phyloP scores from a whole-genome alignment of 2,888 invertebrate genomes.

The Drosophila nr. perissopoda region DNA sequence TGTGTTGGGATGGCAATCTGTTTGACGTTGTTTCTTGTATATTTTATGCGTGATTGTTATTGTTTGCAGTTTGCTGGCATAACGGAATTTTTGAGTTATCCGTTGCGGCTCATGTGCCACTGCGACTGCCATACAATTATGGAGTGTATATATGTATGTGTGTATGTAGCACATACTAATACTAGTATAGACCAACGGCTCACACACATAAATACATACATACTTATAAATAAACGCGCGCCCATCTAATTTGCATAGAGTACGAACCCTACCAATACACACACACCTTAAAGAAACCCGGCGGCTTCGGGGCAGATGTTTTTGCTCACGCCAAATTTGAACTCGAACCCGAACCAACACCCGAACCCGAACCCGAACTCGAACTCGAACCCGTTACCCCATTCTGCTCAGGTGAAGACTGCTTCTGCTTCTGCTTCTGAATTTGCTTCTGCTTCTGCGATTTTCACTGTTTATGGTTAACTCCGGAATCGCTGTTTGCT shows the following conservation, averaged over 20 bases:
- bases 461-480: constrained; percentile 25
- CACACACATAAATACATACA: constrained; percentile 12
- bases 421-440: neutral
- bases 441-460: neutral
- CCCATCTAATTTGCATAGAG: constrained; percentile 78
- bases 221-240: constrained; percentile 75
- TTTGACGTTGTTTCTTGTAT: constrained; percentile 29
- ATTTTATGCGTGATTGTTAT: constrained; percentile 78
- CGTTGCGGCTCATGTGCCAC: constrained; percentile 75
- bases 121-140: constrained; percentile 68
- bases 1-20: constrained; percentile 53
- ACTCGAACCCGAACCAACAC: constrained; percentile 20
- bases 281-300: constrained; percentile 31
- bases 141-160: constrained; percentile 21
- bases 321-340: constrained; percentile 58
- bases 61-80: constrained; percentile 72
- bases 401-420: constrained; percentile 41
- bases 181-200: constrained; percentile 40
- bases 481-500: neutral
- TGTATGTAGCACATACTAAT: constrained; percentile 15
- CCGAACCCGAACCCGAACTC: constrained; percentile 11
- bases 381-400: constrained; percentile 2
- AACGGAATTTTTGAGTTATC: constrained; percentile 63
- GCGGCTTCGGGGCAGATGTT: constrained; percentile 70
- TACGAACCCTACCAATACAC: constrained; percentile 32